Evolutionary conservation across 1,140 invertebrate genomes (phyloP).

Genomic region (Drosophila serrata): DNA sequence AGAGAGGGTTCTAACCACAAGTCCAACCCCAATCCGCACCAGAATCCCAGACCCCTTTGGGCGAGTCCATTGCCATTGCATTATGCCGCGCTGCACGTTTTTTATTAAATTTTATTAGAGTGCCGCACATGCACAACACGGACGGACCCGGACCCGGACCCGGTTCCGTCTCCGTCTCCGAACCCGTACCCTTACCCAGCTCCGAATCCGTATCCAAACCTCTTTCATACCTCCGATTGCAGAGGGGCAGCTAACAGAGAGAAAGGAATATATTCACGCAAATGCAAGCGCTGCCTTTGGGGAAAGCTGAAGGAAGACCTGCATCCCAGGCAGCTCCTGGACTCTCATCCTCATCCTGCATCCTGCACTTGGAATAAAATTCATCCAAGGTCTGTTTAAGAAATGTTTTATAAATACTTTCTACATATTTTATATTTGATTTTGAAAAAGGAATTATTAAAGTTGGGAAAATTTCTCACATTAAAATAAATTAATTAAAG

Average conservation of each 20-base stretch:
- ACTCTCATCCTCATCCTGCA: constrained; percentile 1
- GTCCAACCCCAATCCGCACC: background rate
- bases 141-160: constrained; percentile 21
- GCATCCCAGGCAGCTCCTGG: constrained; percentile 8
- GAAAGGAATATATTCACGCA: constrained; percentile 48
- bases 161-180: background rate
- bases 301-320: constrained; percentile 38
- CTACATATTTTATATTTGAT: background rate
- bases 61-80: constrained; percentile 67
- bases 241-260: constrained; percentile 15
- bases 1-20: background rate
- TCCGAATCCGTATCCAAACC: constrained; percentile 24
- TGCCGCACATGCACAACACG: constrained; percentile 64
- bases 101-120: constrained; percentile 83
- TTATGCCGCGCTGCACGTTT: constrained; percentile 78
- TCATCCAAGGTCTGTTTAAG: too few species aligned
- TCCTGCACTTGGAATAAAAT: constrained; percentile 5
- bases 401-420: too few species aligned
- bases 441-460: too few species aligned
- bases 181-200: constrained; percentile 1
- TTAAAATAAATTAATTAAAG: too few species aligned
- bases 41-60: constrained; percentile 12
- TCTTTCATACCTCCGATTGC: constrained; percentile 33
- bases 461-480: too few species aligned
- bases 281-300: constrained; percentile 61